These are phyloP conservation scores for Schlechtendalia chinensis DNA, from an alignment of 1,140 invertebrate species.

Conservation along the genomic window DNA sequence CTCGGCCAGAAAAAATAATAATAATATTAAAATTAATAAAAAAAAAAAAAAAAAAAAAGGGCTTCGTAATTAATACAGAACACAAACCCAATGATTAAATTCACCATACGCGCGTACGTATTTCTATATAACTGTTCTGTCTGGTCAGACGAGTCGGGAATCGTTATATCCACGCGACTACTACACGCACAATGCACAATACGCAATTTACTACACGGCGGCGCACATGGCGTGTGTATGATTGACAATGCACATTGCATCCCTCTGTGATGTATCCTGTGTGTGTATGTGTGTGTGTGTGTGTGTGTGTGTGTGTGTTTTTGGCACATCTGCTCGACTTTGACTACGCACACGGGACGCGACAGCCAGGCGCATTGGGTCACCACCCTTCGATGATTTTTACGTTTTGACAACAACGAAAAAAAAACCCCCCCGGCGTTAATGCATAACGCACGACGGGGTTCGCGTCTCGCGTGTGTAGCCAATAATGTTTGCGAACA, in stretches of 20 bases:
- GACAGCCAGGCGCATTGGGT: background rate
- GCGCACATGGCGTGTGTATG: background rate
- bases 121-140: too few relatives aligned
- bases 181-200: background rate
- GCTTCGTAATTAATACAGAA: background rate
- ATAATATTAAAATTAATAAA: too few relatives aligned
- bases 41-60: background rate
- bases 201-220: background rate
- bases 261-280: background rate
- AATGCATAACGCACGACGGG: background rate
- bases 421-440: background rate
- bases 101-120: background rate
- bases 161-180: too few relatives aligned
- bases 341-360: background rate
- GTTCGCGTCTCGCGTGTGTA: background rate
- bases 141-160: too few relatives aligned
- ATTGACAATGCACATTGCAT: slow-evolving; percentile 23
- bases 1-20: too few relatives aligned
- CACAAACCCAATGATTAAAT: background rate
- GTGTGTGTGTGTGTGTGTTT: background rate
- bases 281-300: background rate
- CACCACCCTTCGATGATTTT: slow-evolving; percentile 19
- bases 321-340: slow-evolving; percentile 35
- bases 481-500: background rate
- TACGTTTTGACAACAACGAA: background rate